phyloP scores from a whole-genome alignment of 2,113 vertebrate genomes.

The Oncorhynchus nerka region DNA sequence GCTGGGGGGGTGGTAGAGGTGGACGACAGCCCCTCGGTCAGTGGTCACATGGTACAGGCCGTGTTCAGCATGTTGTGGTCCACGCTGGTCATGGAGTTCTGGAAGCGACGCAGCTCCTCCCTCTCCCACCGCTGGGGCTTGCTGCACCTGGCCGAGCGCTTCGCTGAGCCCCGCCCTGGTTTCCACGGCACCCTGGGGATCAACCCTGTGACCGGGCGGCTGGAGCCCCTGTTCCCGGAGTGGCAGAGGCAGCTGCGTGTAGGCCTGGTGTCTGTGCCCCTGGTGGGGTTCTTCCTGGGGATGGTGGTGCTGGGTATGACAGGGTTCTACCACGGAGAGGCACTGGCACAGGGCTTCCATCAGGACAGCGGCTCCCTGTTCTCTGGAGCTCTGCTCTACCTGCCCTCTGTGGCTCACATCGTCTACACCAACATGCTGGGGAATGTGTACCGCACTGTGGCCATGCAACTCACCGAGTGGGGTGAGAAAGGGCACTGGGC shows the following conservation, averaged over 20 bases:
- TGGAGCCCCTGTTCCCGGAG: constrained; percentile 75
- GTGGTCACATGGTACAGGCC: constrained; percentile 75
- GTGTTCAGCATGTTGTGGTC: constrained; percentile 82
- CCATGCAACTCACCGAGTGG: constrained; percentile 70
- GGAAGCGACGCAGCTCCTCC: constrained; percentile 75
- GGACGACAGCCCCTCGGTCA: constrained; percentile 36
- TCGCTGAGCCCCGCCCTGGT: constrained; percentile 73
- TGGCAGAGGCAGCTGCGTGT: constrained; percentile 72
- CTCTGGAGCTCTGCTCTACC: constrained; percentile 59
- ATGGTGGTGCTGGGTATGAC: constrained; percentile 73
- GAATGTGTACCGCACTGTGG: constrained; percentile 66
- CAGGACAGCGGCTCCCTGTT: constrained; percentile 57
- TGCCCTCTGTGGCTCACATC: constrained; percentile 76
- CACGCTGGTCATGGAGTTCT: constrained; percentile 77
- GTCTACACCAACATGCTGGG: constrained; percentile 74
- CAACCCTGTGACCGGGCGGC: constrained; percentile 73
- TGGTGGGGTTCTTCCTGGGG: constrained; percentile 72
- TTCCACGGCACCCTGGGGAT: constrained; percentile 70
- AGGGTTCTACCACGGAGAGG: constrained; percentile 74
- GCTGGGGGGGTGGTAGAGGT: background rate
- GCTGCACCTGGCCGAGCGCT: constrained; percentile 67
- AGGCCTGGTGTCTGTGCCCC: constrained; percentile 71
- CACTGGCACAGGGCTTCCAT: constrained; percentile 56
- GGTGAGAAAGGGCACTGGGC: constrained; percentile 59
- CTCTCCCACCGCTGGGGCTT: constrained; percentile 77